Percentiles rank a stretch among this genome's conserved stretches.
Evolutionary conservation across 2,888 invertebrate genomes (phyloP).

Genomic region (Lasioglossum morio): DNA sequence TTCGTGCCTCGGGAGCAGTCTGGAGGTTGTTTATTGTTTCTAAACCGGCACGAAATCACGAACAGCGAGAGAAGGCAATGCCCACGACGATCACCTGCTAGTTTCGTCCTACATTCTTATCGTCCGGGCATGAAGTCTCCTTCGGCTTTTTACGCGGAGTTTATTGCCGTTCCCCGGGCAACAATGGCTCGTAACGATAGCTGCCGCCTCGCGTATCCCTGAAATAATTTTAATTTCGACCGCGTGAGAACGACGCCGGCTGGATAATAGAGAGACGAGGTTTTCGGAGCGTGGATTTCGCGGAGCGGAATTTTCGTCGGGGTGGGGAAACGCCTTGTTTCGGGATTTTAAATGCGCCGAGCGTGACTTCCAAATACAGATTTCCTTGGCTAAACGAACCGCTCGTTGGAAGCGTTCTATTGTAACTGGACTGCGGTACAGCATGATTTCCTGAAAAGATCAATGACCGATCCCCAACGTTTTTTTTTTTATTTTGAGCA

Average conservation of each 20-base stretch:
- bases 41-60: constrained; percentile 66
- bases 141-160: constrained; percentile 44
- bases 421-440: not conserved
- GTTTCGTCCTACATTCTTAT: constrained; percentile 63
- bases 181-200: constrained; percentile 60
- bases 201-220: constrained; percentile 16
- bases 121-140: constrained; percentile 30
- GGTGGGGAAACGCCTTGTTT: not conserved
- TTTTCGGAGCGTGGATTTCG: constrained; percentile 11
- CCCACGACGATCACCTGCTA: constrained; percentile 67
- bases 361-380: not conserved
- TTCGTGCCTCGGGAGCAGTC: constrained; percentile 51
- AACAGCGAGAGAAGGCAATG: constrained; percentile 49
- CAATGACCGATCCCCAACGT: not conserved
- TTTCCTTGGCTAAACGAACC: not conserved
- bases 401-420: too few relatives aligned
- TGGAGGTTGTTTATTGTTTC: constrained; percentile 68
- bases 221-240: constrained; percentile 56
- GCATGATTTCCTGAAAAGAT: not conserved
- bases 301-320: not conserved
- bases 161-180: constrained; percentile 41
- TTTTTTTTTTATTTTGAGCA: too few relatives aligned
- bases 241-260: constrained; percentile 50
- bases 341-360: not conserved
- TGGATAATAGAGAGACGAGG: not conserved